These are phyloP conservation scores for Pontoporia blainvillei DNA, from an alignment of 2,113 vertebrate species.

Conservation along the genomic window DNA sequence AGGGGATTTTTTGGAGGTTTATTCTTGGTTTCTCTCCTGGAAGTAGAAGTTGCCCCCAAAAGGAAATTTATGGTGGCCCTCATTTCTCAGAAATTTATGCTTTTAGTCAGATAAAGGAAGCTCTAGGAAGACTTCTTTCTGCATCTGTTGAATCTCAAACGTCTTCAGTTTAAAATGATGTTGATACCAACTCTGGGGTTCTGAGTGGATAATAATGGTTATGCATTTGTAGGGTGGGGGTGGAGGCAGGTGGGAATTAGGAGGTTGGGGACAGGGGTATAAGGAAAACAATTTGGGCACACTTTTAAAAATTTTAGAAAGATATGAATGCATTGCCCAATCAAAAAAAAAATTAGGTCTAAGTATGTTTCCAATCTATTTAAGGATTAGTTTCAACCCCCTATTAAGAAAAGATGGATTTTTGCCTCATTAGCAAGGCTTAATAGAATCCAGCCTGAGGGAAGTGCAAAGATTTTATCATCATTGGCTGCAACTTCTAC, in stretches of 20 bases:
- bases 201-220: neutral
- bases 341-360: neutral
- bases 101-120: neutral
- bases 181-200: neutral
- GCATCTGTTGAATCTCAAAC: neutral
- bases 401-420: neutral
- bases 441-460: neutral
- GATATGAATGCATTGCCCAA: neutral
- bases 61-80: neutral
- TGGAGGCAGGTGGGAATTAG: neutral
- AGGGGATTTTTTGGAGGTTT: neutral
- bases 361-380: neutral
- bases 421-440: neutral
- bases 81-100: neutral
- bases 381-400: neutral
- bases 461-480: neutral
- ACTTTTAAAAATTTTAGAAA: neutral
- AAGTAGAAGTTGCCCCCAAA: neutral
- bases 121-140: neutral
- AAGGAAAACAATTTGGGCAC: neutral
- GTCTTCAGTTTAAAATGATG: neutral
- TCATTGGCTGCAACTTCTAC: neutral
- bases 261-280: neutral
- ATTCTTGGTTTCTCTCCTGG: neutral
- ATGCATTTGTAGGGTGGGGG: neutral